These are phyloP conservation scores for Acipenser ruthenus DNA, from an alignment of 2,797 vertebrate genomes.

Conservation along the genomic window DNA sequence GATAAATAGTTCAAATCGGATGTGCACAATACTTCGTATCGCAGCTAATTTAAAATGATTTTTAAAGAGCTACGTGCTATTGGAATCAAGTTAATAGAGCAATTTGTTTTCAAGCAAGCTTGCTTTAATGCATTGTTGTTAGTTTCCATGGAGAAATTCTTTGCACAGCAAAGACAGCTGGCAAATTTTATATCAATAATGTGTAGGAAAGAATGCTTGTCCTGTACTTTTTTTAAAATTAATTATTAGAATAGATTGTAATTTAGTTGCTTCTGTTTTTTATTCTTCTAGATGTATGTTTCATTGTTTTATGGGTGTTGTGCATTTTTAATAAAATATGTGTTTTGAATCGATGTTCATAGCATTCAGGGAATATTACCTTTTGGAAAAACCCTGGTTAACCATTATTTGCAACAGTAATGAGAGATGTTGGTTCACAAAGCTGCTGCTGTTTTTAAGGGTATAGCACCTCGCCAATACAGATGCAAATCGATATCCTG, in stretches of 20 bases:
- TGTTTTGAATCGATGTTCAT: neutral
- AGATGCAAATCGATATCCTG: too few relatives aligned
- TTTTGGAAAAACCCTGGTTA: neutral
- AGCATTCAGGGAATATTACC: neutral
- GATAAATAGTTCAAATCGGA: too few relatives aligned
- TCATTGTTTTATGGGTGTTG: neutral
- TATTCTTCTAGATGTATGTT: neutral
- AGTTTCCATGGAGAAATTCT: neutral
- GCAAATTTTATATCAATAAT: neutral
- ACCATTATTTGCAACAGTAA: neutral
- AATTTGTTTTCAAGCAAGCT: too few relatives aligned
- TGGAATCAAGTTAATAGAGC: too few relatives aligned
- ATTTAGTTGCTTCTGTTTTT: slow-evolving; percentile 7
- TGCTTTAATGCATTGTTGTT: too few relatives aligned
- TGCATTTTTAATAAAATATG: neutral
- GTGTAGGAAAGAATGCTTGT: neutral
- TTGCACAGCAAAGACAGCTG: neutral
- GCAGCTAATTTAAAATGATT: too few relatives aligned
- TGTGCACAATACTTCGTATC: too few relatives aligned
- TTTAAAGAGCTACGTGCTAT: too few relatives aligned
- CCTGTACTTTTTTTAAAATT: slow-evolving; percentile 1
- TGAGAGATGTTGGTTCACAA: neutral
- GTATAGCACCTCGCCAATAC: too few relatives aligned
- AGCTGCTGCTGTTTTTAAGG: neutral
- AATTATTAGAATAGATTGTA: slow-evolving; percentile 15